Evolutionary conservation across 2,888 invertebrate species (phyloP).

Genomic region (Ethmia dodecea): DNA sequence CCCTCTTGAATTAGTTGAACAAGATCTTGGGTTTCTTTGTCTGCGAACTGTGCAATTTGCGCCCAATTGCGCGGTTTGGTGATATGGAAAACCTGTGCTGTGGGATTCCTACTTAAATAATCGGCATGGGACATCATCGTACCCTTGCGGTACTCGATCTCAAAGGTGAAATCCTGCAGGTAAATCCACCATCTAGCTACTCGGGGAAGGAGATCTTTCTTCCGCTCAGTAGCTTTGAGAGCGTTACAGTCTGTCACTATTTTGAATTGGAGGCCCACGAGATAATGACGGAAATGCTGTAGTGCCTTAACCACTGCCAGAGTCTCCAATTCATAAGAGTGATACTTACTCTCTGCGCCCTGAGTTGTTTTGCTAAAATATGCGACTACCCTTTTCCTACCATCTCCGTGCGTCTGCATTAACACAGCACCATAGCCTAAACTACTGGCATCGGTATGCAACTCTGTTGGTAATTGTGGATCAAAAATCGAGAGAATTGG

Average conservation of each 20-base stretch:
- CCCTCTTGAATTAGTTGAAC: conserved; percentile 16
- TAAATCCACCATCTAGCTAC: conserved; percentile 24
- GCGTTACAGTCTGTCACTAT: conserved; percentile 23
- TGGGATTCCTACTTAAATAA: conserved; percentile 23
- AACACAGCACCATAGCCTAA: conserved; percentile 7
- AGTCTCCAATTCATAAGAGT: conserved; percentile 38
- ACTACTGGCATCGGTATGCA: conserved; percentile 9
- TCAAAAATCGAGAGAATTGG: conserved; percentile 12
- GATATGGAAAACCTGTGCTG: conserved; percentile 13
- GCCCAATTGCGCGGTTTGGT: conserved; percentile 9
- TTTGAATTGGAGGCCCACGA: conserved; percentile 26
- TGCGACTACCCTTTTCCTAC: conserved; percentile 24
- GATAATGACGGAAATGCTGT: conserved; percentile 34
- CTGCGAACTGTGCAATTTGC: conserved; percentile 19
- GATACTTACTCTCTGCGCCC: conserved; percentile 21
- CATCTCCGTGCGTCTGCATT: neutral
- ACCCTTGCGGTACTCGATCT: conserved; percentile 20
- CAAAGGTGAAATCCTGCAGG: conserved; percentile 22
- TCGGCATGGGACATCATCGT: conserved; percentile 21
- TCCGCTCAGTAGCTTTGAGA: conserved; percentile 17
- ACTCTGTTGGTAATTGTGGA: conserved; percentile 8
- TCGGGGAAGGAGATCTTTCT: conserved; percentile 21
- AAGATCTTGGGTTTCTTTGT: conserved; percentile 5
- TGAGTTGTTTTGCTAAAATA: conserved; percentile 31
- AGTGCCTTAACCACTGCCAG: conserved; percentile 32